phyloP scores from a whole-genome alignment of 2,888 invertebrate genomes.

The Bursaphelenchus okinawaensis region DNA sequence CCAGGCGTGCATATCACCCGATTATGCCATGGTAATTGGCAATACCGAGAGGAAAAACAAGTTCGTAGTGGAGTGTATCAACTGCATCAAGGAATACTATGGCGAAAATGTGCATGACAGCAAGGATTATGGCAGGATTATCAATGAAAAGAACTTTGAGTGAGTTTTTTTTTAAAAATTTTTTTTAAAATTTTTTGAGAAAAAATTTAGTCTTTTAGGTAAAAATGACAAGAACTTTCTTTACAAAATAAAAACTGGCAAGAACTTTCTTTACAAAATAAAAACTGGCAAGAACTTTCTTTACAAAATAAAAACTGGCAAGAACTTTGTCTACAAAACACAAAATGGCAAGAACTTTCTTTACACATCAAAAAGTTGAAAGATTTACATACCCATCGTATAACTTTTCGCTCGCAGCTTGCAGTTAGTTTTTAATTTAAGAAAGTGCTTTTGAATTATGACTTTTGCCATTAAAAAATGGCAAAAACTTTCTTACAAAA shows the following conservation, averaged over 20 bases:
- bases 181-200: too few relatives aligned
- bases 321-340: neutral
- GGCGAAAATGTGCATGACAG: conserved; percentile 74
- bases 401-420: too few relatives aligned
- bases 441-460: too few relatives aligned
- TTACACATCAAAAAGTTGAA: too few relatives aligned
- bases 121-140: conserved; percentile 76
- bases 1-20: conserved; percentile 82
- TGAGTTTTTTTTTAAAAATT: conserved; percentile 24
- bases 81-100: conserved; percentile 74
- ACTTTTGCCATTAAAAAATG: too few relatives aligned
- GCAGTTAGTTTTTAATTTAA: too few relatives aligned
- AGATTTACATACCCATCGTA: too few relatives aligned
- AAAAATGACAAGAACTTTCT: too few relatives aligned
- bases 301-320: neutral
- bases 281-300: neutral
- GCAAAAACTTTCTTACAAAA: too few relatives aligned
- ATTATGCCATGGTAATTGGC: conserved; percentile 30
- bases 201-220: too few relatives aligned
- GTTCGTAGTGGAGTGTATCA: conserved; percentile 68
- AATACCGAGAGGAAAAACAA: conserved; percentile 3
- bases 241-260: too few relatives aligned
- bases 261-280: neutral
- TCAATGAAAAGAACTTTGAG: conserved; percentile 77
- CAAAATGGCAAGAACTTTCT: too few relatives aligned